These are phyloP conservation scores for Sciurus carolinensis DNA, from an alignment of 2,797 vertebrate species.

Conservation along the genomic window DNA sequence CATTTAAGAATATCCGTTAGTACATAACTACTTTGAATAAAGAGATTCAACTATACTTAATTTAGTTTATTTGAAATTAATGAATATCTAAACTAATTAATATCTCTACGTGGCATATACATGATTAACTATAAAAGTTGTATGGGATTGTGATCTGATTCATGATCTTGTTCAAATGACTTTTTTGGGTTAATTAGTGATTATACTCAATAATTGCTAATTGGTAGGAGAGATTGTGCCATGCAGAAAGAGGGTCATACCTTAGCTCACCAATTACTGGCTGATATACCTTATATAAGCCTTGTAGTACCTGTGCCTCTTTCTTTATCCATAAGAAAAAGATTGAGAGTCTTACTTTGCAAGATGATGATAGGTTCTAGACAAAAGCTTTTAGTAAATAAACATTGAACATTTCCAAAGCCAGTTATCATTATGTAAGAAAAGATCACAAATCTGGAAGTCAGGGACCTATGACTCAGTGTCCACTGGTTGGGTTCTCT, in stretches of 20 bases:
- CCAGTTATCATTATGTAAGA: not conserved
- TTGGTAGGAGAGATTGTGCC: not conserved
- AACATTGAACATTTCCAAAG: not conserved
- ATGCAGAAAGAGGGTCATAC: not conserved
- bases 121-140: not conserved
- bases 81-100: slow-evolving; percentile 12
- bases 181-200: not conserved
- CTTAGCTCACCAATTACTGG: not conserved
- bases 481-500: not conserved
- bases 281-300: not conserved
- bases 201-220: not conserved
- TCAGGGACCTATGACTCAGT: not conserved
- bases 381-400: not conserved
- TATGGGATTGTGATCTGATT: not conserved
- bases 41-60: not conserved
- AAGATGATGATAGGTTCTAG: too few species aligned
- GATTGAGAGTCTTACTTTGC: not conserved
- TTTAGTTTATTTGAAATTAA: not conserved
- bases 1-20: not conserved
- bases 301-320: not conserved
- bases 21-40: slow-evolving; percentile 14
- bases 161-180: not conserved
- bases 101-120: not conserved
- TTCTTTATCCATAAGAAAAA: not conserved
- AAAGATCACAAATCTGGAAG: not conserved